Evolutionary conservation across 1,140 invertebrate species (phyloP), one percentile per base, ranked within the genome.

Genomic region (Cataglyphis hispanica): DNA sequence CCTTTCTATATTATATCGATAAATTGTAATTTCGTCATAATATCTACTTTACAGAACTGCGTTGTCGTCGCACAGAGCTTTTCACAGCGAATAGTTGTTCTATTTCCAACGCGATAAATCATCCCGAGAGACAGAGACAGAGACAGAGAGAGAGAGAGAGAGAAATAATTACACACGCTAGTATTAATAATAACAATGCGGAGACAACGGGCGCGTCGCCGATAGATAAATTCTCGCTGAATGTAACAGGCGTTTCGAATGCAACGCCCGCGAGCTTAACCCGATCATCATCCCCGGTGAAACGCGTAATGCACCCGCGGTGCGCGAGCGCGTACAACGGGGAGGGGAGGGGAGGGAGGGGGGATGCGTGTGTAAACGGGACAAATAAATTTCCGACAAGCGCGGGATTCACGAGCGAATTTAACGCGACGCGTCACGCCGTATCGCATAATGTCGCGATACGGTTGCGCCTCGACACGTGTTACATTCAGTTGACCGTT

Each of bases 341-440:
- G n/a, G n/a, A n/a, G n/a, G n/a, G n/a, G n/a, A n/a, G n/a, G n/a
- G n/a, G n/a, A n/a, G n/a, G n/a, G n/a, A n/a, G n/a, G 50, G 64
- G 37, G 19, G 40, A 60, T 40, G 77, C 77, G 43, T 31, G 64
- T 81, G 64, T 81, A 70, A 81, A 70, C 50, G 77, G 64, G 77
- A 81, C 77, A 81, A 81, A 81, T 81, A 81, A 81, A 81, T 81
- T 81, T 81, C 77, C 77, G 77, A 81, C 76, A 61, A 78, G 76
- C 76, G 61, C 61, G 77, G 58, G 69, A 81, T 81, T 34, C 77
- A 67, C 31, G 63, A 50, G 46, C 67, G 77, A 81, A 81, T 81
- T 81, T 81, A 81, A 67, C 77, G 77, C 77, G 77, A 7, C 64
- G 77, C 77, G 77, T 81, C 77, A 81, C n/a, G n/a, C 77, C 31